Base-by-base conservation (phyloP, 2,797 vertebrate species). In the Echiichthys vipera region DNA sequence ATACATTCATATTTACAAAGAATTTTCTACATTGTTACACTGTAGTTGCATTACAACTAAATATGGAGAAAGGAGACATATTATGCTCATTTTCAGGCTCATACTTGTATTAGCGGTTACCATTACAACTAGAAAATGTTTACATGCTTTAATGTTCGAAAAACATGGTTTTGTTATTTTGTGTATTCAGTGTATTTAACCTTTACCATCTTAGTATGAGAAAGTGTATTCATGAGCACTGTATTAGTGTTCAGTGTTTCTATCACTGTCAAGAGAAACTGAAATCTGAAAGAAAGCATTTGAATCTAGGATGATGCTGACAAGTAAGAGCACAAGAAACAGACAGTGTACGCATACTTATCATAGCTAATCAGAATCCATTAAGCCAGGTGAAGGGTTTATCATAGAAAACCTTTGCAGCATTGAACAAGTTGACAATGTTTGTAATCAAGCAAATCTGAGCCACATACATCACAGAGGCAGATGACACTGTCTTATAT, bases 371-470 rank as follows among this genome's bases (percentile, higher is more conserved):
- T 50, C 22, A 42, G 18, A 64, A 58, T 25, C n/a, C 7, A 50
- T 32, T n/a, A 30, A 55, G 40, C 14, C 27, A 57, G 7, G 2
- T 57, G 7, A 3, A 32, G 10, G 20, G 14, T 36, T 53, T 39
- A 6, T 0, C 1, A 42, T n/a, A 36, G 5, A 55, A 27, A 29
- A 27, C 43, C 1, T 0, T 4, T 36, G 4, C 20, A 27, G 30
- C 11, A 24, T 17, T 61, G 20, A 46, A 50, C 14, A 39, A 13
- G 32, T 57, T 22, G 20, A 15, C 4, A 24, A 47, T 37, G 8
- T 56, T 66, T 43, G 5, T 34, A 7, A 61, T 50, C 20, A 22
- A 49, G 54, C 49, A 79, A 65, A 51, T 47, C 8, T 59, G 22
- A 25, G 25, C 39, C 42, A 50, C 30, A 59, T 63, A 34, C 34